Evolutionary conservation across 2,113 vertebrate genomes (phyloP).

Genomic region (Shinisaurus crocodilurus): DNA sequence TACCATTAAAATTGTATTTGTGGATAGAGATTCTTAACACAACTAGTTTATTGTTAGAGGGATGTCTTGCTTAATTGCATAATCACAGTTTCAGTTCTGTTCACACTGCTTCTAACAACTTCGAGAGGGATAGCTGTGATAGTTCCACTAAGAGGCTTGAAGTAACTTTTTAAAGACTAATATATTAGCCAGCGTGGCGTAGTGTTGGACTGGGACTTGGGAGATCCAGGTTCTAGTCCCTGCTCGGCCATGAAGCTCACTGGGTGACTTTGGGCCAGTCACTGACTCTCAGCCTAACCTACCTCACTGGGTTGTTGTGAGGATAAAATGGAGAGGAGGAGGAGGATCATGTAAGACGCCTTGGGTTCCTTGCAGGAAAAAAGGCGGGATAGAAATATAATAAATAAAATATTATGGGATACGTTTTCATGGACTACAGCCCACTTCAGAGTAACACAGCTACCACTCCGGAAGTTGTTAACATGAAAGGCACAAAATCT

Average conservation of each 20-base stretch:
- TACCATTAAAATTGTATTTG: not conserved
- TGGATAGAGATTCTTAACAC: not conserved
- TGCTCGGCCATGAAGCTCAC: too few species aligned
- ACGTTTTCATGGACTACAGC: not conserved
- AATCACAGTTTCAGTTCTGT: not conserved
- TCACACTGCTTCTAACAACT: not conserved
- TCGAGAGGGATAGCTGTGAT: not conserved
- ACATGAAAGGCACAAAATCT: not conserved
- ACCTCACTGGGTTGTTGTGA: too few species aligned
- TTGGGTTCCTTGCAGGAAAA: too few species aligned
- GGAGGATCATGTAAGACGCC: too few species aligned
- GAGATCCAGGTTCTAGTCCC: too few species aligned
- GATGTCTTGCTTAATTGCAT: not conserved
- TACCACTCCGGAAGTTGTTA: not conserved
- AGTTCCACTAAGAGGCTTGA: not conserved
- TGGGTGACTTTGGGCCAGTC: too few species aligned
- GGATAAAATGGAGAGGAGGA: too few species aligned
- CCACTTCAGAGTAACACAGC: not conserved
- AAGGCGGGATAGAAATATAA: too few species aligned
- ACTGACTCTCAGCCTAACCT: too few species aligned
- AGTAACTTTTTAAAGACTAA: not conserved
- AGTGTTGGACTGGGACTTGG: too few species aligned
- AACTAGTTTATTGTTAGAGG: not conserved
- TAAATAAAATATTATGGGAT: too few species aligned
- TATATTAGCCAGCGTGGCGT: too few species aligned